A percentile compares a stretch with the other conserved stretches of the same genome.
Conservation (phyloP, 2,113 vertebrate genomes). For the Centropus unirufus region DNA sequence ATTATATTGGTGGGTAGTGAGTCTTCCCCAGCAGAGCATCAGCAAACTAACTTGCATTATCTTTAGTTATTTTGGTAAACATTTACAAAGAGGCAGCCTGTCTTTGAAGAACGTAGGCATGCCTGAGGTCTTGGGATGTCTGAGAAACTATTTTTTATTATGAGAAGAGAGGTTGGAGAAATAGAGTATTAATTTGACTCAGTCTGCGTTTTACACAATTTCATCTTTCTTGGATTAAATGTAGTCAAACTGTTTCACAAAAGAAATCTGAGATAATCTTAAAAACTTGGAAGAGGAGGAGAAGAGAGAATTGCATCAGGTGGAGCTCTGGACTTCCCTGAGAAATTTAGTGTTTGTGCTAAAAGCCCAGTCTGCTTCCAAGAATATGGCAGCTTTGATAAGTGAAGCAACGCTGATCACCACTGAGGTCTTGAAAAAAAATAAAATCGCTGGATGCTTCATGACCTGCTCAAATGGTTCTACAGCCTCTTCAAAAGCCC, state of each 20-base stretch:
- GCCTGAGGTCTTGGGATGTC: not conserved
- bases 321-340: conserved; percentile 40
- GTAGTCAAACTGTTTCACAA: not conserved
- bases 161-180: not conserved
- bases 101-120: not conserved
- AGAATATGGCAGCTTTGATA: conserved; percentile 51
- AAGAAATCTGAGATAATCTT: conserved; percentile 16
- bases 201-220: not conserved
- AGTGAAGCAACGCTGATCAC: conserved; percentile 26
- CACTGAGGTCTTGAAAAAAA: not conserved
- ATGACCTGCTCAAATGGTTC: conserved; percentile 11
- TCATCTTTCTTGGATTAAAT: conserved; percentile 30
- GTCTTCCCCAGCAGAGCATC: not conserved
- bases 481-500: not conserved
- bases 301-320: conserved; percentile 16
- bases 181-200: not conserved
- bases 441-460: conserved; percentile 24
- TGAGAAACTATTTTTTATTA: conserved; percentile 2
- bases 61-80: not conserved
- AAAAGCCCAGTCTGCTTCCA: conserved; percentile 34
- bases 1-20: not conserved
- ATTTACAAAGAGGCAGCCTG: not conserved
- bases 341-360: conserved; percentile 18
- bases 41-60: not conserved
- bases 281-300: conserved; percentile 24